These are phyloP conservation scores for Theocolax elegans DNA, from an alignment of 1,140 invertebrate genomes.

Conservation along the genomic window DNA sequence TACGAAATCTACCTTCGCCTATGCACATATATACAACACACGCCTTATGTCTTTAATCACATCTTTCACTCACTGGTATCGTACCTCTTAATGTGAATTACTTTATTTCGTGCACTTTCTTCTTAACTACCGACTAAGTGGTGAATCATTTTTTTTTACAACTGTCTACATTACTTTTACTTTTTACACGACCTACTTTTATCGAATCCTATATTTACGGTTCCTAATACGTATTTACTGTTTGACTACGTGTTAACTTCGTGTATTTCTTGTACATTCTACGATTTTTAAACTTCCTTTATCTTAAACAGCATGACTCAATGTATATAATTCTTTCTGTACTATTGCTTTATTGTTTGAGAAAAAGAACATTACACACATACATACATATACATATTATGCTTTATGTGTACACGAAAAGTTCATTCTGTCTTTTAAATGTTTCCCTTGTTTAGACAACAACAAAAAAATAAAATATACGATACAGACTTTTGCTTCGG, in stretches of 20 bases:
- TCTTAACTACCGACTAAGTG: slow-evolving; percentile 8
- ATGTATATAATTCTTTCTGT: slow-evolving; percentile 5
- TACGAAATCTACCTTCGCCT: slow-evolving; percentile 13
- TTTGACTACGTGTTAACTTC: no score
- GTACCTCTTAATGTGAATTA: slow-evolving; percentile 6
- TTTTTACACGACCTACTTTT: slow-evolving; percentile 28
- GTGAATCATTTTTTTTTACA: background rate
- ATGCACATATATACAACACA: slow-evolving; percentile 13
- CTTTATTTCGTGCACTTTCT: slow-evolving; percentile 17
- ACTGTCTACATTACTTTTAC: slow-evolving; percentile 28
- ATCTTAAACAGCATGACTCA: background rate
- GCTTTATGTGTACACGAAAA: no score
- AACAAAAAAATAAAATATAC: background rate
- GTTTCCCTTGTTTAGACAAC: background rate
- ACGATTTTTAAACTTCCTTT: background rate
- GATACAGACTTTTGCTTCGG: slow-evolving; percentile 33
- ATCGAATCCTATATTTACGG: background rate
- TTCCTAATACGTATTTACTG: background rate
- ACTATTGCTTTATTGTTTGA: background rate
- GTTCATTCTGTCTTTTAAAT: background rate
- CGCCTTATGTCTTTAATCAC: slow-evolving; percentile 17
- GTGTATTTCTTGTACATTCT: background rate
- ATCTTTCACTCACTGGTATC: background rate
- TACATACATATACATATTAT: no score
- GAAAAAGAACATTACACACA: no score